These are phyloP conservation scores for Drosophila persimilis DNA, from an alignment of 1,140 invertebrate genomes.

Conservation along the genomic window DNA sequence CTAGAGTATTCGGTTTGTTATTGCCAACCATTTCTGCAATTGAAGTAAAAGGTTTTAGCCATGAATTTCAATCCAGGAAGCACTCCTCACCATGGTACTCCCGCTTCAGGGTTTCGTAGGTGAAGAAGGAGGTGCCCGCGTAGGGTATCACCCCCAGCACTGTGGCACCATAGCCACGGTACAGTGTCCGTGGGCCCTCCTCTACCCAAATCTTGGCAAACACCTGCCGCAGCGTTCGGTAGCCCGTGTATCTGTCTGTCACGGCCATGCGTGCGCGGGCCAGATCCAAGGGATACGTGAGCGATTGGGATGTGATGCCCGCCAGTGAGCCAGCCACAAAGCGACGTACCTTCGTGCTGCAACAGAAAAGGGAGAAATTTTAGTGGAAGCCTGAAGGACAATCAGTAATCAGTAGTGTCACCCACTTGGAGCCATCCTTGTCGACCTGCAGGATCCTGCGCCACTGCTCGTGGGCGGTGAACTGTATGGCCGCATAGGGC, in stretches of 20 bases:
- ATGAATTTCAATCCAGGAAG: conserved; percentile 21
- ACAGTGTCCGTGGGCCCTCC: conserved; percentile 92
- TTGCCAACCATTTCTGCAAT: conserved; percentile 74
- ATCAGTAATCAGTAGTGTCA: conserved; percentile 8
- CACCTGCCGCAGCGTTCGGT: conserved; percentile 86
- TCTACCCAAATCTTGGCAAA: conserved; percentile 91
- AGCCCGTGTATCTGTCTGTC: conserved; percentile 88
- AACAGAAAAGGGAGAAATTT: neutral
- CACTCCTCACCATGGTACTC: conserved; percentile 87
- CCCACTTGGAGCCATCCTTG: conserved; percentile 85
- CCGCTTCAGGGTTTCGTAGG: conserved; percentile 97
- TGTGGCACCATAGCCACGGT: conserved; percentile 94
- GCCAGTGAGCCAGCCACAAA: conserved; percentile 97
- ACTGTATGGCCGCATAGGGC: conserved; percentile 98
- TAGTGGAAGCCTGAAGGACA: no score
- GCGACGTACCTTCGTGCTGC: conserved; percentile 83
- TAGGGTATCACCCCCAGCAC: conserved; percentile 98
- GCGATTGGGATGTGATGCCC: conserved; percentile 94
- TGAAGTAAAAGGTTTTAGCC: neutral
- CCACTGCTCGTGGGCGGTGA: conserved; percentile 98
- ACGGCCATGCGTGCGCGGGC: conserved; percentile 99
- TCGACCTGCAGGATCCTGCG: conserved; percentile 91
- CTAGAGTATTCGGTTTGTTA: conserved; percentile 85
- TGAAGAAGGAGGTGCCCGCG: conserved; percentile 98
- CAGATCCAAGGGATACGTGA: conserved; percentile 98